phyloP scores from a whole-genome alignment of 2,797 vertebrate genomes.

The Heterohyrax brucei region DNA sequence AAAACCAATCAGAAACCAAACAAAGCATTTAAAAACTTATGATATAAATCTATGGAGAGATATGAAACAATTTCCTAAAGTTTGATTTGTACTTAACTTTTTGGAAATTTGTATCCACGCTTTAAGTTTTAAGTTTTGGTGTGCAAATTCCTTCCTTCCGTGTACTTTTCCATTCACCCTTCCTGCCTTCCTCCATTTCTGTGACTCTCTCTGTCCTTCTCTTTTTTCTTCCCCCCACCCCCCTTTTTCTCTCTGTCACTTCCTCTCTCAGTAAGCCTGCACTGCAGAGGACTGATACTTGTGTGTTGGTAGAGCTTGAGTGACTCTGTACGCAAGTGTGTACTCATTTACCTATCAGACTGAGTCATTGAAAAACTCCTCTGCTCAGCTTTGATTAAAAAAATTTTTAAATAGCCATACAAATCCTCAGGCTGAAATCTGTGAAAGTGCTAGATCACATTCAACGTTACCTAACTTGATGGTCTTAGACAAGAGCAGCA shows the following conservation, averaged over 20 bases:
- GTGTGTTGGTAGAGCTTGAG: neutral
- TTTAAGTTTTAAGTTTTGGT: constrained; percentile 40
- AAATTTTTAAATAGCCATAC: constrained; percentile 15
- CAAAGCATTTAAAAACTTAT: neutral
- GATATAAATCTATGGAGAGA: neutral
- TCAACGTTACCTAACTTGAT: neutral
- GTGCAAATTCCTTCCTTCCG: neutral
- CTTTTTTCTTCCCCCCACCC: neutral
- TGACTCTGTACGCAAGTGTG: neutral
- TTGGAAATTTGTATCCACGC: constrained; percentile 23
- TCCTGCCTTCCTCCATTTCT: neutral
- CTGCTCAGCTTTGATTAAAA: constrained; percentile 12
- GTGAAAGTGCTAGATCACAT: neutral
- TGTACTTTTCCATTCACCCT: neutral
- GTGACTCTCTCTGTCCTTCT: too few species aligned
- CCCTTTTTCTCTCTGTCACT: neutral
- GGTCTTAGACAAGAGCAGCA: neutral
- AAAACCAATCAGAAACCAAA: constrained; percentile 12
- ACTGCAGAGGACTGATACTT: neutral
- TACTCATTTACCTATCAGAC: neutral
- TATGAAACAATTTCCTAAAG: constrained; percentile 24
- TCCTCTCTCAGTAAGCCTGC: neutral
- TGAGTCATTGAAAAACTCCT: neutral
- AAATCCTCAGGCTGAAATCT: constrained; percentile 48
- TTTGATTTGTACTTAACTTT: constrained; percentile 32